These are phyloP conservation scores for Oreochromis aureus DNA, from an alignment of 2,113 vertebrate species.

Conservation along the genomic window DNA sequence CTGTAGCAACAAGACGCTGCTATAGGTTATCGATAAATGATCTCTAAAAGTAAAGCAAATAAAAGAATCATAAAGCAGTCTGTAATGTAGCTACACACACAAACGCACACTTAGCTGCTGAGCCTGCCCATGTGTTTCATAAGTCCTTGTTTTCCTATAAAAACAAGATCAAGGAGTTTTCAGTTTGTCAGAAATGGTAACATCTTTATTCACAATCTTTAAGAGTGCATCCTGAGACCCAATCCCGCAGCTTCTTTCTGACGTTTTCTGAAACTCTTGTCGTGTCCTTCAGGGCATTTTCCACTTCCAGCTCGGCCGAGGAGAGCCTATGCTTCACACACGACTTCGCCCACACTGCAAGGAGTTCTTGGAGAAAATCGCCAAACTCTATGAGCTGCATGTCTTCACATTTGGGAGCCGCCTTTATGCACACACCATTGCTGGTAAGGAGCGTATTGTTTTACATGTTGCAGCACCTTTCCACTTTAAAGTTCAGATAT, in stretches of 20 bases:
- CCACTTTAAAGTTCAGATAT: not conserved
- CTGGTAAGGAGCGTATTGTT: slow-evolving; percentile 72
- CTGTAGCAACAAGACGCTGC: not conserved
- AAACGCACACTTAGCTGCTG: not conserved
- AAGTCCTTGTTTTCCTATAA: not conserved
- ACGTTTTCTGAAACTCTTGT: not conserved
- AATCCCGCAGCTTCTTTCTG: not conserved
- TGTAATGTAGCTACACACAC: not conserved
- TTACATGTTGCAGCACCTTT: not conserved
- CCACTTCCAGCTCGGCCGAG: slow-evolving; percentile 93
- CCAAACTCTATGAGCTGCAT: slow-evolving; percentile 91
- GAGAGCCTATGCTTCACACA: slow-evolving; percentile 95
- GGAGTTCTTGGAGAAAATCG: slow-evolving; percentile 93
- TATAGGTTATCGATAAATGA: not conserved
- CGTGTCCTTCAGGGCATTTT: slow-evolving; percentile 83
- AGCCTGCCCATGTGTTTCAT: not conserved
- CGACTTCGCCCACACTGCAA: slow-evolving; percentile 94
- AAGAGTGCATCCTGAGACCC: not conserved
- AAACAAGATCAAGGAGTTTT: not conserved
- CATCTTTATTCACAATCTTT: not conserved
- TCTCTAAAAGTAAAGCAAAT: not conserved
- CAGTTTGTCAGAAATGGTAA: not conserved
- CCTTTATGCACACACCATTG: slow-evolving; percentile 97
- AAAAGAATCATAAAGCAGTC: not conserved
- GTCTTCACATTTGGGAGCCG: slow-evolving; percentile 98